These are phyloP conservation scores for Botia almorhae DNA, from an alignment of 2,797 vertebrate species.

Conservation along the genomic window DNA sequence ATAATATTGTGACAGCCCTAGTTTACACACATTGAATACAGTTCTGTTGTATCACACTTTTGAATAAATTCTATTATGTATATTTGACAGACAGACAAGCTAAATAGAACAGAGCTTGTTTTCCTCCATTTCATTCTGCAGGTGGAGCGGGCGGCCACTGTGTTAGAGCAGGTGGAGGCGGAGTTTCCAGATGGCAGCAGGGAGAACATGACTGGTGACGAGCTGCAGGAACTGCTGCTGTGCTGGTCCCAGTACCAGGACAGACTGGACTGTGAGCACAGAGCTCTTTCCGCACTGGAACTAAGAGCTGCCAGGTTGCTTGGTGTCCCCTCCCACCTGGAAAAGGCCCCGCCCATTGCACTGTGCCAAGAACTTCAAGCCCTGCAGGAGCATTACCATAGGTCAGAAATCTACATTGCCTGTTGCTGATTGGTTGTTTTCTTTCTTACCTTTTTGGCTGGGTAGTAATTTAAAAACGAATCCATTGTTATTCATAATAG, in stretches of 20 bases:
- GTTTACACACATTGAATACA: not conserved
- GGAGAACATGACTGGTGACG: slow-evolving; percentile 73
- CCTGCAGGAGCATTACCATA: slow-evolving; percentile 82
- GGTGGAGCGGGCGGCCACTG: slow-evolving; percentile 84
- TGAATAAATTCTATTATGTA: not conserved
- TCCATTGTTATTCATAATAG: not conserved
- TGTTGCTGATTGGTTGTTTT: not conserved
- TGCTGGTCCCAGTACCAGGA: slow-evolving; percentile 81
- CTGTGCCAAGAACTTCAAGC: slow-evolving; percentile 80
- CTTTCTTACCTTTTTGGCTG: not conserved
- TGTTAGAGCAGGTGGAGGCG: slow-evolving; percentile 85
- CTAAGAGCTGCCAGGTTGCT: slow-evolving; percentile 78
- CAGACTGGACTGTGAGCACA: slow-evolving; percentile 82
- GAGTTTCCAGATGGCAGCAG: slow-evolving; percentile 79
- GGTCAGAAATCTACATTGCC: slow-evolving; percentile 74
- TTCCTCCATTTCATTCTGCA: slow-evolving; percentile 60
- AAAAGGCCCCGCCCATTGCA: slow-evolving; percentile 69
- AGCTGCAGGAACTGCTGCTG: slow-evolving; percentile 81
- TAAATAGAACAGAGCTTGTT: not conserved
- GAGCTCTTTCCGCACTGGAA: slow-evolving; percentile 82
- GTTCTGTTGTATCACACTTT: not conserved
- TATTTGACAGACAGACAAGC: not conserved
- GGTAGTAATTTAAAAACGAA: not conserved
- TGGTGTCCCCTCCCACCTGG: slow-evolving; percentile 71
- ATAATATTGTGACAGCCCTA: not conserved